phyloP scores from a whole-genome alignment of 2,888 invertebrate species.

The Busseola fusca region DNA sequence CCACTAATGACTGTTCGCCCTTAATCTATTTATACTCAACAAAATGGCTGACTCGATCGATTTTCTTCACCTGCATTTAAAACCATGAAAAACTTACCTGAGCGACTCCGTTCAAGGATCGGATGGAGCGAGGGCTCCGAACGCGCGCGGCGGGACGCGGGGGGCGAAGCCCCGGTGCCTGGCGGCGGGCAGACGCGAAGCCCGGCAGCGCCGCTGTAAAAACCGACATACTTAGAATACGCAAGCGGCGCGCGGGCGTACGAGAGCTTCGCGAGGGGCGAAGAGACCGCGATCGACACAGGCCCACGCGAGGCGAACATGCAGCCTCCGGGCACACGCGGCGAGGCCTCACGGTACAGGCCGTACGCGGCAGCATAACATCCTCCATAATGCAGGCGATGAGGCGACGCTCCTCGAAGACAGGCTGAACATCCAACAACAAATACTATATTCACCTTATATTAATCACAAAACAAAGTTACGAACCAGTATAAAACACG shows the following conservation, averaged over 20 bases:
- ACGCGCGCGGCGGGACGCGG: conserved; percentile 85
- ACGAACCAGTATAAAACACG: conserved; percentile 88
- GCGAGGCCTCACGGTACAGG: conserved; percentile 82
- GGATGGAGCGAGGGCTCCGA: conserved; percentile 86
- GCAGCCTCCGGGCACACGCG: conserved; percentile 86
- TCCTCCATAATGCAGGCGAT: conserved; percentile 58
- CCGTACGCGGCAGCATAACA: conserved; percentile 73
- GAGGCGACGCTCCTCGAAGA: conserved; percentile 63
- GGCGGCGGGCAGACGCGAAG: conserved; percentile 83
- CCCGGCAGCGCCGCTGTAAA: conserved; percentile 86
- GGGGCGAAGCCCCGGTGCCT: conserved; percentile 80
- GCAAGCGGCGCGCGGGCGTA: conserved; percentile 81
- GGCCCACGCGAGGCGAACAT: conserved; percentile 84
- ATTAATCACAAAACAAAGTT: conserved; percentile 87
- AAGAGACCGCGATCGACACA: conserved; percentile 78
- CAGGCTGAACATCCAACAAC: conserved; percentile 65
- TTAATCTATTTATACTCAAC: conserved; percentile 66
- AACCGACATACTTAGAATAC: conserved; percentile 85
- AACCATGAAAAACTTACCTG: conserved; percentile 83
- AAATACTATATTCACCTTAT: conserved; percentile 85
- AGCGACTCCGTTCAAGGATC: conserved; percentile 74
- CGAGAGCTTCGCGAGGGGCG: conserved; percentile 81
- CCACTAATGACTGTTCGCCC: conserved; percentile 38
- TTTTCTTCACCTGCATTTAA: conserved; percentile 77
- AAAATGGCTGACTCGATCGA: conserved; percentile 82